Evolutionary conservation across 2,888 invertebrate genomes (phyloP).

Genomic region (Aleiodes alternator): DNA sequence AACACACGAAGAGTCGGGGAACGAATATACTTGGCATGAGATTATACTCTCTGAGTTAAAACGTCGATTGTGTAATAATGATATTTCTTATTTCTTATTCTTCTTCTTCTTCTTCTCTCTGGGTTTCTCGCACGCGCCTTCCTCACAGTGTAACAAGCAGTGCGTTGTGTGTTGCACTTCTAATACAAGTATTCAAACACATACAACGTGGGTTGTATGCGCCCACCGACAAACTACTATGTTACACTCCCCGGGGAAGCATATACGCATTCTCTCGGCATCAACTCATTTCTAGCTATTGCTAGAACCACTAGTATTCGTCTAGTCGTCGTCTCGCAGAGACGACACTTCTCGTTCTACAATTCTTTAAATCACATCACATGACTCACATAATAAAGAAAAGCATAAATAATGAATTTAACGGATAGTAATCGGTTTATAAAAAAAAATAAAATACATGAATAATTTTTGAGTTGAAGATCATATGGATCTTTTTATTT

Average conservation of each 20-base stretch:
- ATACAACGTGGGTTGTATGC: slow-evolving; percentile 2
- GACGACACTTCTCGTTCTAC: slow-evolving; percentile 18
- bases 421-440: too few relatives aligned
- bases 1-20: neutral
- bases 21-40: slow-evolving; percentile 25
- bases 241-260: slow-evolving; percentile 31
- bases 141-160: slow-evolving; percentile 19
- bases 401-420: too few relatives aligned
- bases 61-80: slow-evolving; percentile 31
- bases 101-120: slow-evolving; percentile 15
- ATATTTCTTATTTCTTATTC: neutral
- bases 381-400: too few relatives aligned
- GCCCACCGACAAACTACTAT: slow-evolving; percentile 2
- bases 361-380: neutral
- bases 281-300: slow-evolving; percentile 42
- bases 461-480: too few relatives aligned
- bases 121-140: slow-evolving; percentile 1
- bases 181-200: slow-evolving; percentile 18
- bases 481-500: too few relatives aligned
- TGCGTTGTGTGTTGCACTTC: slow-evolving; percentile 7
- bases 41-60: neutral
- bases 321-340: slow-evolving; percentile 31
- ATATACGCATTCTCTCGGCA: slow-evolving; percentile 21
- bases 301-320: slow-evolving; percentile 44
- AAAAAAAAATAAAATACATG: too few relatives aligned